These are phyloP conservation scores for Colletes gigas DNA, from an alignment of 1,140 invertebrate species.

Conservation along the genomic window DNA sequence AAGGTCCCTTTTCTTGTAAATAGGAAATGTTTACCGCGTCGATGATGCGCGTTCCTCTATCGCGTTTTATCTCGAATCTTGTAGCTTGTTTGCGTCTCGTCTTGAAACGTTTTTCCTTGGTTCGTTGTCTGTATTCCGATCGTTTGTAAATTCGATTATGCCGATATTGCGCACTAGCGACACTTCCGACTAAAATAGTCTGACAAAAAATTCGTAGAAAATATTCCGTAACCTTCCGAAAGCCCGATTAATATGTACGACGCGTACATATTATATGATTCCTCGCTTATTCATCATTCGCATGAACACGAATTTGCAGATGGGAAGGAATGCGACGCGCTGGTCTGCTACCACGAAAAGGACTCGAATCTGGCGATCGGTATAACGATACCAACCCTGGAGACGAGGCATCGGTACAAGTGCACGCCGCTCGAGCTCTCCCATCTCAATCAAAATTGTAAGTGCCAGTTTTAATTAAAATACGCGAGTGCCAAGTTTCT, in stretches of 20 bases:
- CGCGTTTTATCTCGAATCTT: background rate
- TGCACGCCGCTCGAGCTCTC: slow-evolving; percentile 76
- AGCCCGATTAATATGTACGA: too few relatives aligned
- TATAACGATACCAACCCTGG: slow-evolving; percentile 76
- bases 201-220: too few relatives aligned
- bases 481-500: background rate
- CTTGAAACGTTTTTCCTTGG: background rate
- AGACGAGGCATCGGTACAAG: slow-evolving; percentile 78
- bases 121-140: too few relatives aligned
- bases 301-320: slow-evolving; percentile 71
- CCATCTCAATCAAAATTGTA: slow-evolving; percentile 73
- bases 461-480: slow-evolving; percentile 65
- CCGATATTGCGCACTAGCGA: too few relatives aligned
- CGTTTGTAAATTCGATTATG: too few relatives aligned
- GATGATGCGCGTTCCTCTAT: background rate
- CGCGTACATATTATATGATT: too few relatives aligned
- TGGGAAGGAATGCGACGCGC: slow-evolving; percentile 78
- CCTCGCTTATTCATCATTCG: slow-evolving; percentile 16
- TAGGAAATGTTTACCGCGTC: background rate
- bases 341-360: slow-evolving; percentile 80
- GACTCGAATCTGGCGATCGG: slow-evolving; percentile 76
- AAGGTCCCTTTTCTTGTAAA: background rate
- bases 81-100: background rate
- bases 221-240: background rate
- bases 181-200: too few relatives aligned